A percentile compares a stretch with the other conserved stretches of the same genome.
These are phyloP conservation scores for Hyperoodon ampullatus DNA, from an alignment of 2,113 vertebrate genomes.

Conservation along the genomic window DNA sequence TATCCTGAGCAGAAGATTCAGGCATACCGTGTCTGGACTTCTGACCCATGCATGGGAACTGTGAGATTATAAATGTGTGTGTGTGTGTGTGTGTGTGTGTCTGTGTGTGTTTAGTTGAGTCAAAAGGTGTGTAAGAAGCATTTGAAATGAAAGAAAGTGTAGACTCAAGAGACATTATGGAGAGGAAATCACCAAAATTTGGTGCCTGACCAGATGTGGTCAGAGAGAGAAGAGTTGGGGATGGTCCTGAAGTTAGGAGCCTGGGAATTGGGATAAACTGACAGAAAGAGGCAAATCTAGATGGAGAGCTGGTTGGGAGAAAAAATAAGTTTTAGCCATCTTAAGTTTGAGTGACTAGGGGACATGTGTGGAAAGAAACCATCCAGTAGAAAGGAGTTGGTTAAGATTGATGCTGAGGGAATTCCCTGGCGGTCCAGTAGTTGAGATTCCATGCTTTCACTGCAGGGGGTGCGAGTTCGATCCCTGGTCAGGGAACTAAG, in stretches of 20 bases:
- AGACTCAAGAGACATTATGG: background rate
- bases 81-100: background rate
- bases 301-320: background rate
- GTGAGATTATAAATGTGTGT: background rate
- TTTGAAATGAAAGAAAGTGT: background rate
- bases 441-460: no score
- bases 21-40: background rate
- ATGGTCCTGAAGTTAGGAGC: background rate
- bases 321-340: background rate
- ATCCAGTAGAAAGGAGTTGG: background rate
- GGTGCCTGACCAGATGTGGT: background rate
- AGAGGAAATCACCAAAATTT: background rate
- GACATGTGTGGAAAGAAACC: background rate
- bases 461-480: no score
- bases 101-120: background rate
- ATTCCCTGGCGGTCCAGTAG: no score
- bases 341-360: background rate
- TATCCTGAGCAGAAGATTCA: background rate
- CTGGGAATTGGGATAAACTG: background rate
- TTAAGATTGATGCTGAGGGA: background rate
- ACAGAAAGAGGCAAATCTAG: background rate
- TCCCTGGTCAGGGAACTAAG: no score
- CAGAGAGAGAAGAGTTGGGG: background rate
- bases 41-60: background rate
- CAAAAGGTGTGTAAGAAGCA: background rate